phyloP scores from a whole-genome alignment of 1,140 invertebrate genomes.

The Drosophila orena region DNA sequence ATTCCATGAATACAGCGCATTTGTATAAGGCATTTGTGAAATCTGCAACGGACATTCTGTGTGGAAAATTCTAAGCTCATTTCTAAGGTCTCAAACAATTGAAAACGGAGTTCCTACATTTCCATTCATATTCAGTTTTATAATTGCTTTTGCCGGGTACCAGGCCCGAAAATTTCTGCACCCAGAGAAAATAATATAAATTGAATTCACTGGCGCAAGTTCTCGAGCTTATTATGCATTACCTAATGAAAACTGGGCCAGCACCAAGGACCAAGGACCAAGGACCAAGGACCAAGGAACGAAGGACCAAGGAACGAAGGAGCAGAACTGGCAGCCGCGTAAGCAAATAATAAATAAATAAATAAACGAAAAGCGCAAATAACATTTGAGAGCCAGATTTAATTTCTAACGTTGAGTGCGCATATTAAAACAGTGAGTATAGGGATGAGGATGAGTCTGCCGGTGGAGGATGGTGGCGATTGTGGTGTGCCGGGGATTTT shows the following conservation, averaged over 20 bases:
- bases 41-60: background rate
- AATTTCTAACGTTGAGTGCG: constrained; percentile 83
- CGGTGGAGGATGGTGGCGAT: constrained; percentile 2
- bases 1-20: background rate
- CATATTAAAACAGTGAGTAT: constrained; percentile 72
- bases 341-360: constrained; percentile 83
- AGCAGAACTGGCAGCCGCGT: constrained; percentile 45
- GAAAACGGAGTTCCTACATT: background rate
- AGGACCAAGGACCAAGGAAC: background rate
- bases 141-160: constrained; percentile 39
- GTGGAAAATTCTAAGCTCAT: background rate
- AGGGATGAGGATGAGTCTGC: constrained; percentile 9
- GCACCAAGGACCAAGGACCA: constrained; percentile 9
- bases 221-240: constrained; percentile 74
- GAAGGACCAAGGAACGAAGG: background rate
- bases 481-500: constrained; percentile 26
- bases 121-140: constrained; percentile 25
- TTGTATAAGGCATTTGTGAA: too few species aligned
- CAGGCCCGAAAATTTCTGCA: constrained; percentile 11
- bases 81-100: constrained; percentile 12
- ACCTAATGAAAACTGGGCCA: constrained; percentile 78
- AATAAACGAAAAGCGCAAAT: constrained; percentile 83
- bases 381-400: constrained; percentile 83
- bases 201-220: constrained; percentile 60
- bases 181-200: constrained; percentile 58